Percentiles rank a stretch among this genome's conserved stretches.
Evolutionary conservation across 2,888 invertebrate genomes (phyloP).

Genomic region (Acleris cristana): DNA sequence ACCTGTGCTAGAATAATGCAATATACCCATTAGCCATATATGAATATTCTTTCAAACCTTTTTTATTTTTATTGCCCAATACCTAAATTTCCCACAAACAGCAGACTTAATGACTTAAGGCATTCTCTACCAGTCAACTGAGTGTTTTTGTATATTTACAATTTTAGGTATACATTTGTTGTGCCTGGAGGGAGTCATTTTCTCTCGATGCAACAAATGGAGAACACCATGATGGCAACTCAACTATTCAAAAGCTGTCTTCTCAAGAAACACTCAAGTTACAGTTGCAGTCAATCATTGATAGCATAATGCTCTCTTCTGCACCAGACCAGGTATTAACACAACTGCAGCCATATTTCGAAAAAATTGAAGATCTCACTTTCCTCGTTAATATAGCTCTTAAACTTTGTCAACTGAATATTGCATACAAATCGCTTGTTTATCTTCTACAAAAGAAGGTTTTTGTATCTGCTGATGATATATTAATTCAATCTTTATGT

Average conservation of each 20-base stretch:
- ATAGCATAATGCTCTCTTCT: conserved; percentile 46
- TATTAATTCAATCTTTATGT: conserved; percentile 51
- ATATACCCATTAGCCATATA: no score
- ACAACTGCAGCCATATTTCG: conserved; percentile 60
- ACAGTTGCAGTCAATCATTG: conserved; percentile 56
- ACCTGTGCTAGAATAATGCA: no score
- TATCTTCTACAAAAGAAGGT: conserved; percentile 67
- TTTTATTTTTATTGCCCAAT: no score
- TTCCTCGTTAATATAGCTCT: conserved; percentile 57
- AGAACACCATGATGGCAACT: conserved; percentile 42
- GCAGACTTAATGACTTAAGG: no score
- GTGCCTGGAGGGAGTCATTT: conserved; percentile 42
- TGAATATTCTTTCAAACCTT: no score
- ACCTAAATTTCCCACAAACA: no score
- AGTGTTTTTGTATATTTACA: no score
- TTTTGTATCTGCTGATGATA: conserved; percentile 50
- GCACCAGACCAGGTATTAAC: conserved; percentile 52
- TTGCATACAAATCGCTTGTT: conserved; percentile 62
- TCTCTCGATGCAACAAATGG: conserved; percentile 40
- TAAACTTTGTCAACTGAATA: conserved; percentile 61
- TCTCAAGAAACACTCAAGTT: conserved; percentile 64
- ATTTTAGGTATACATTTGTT: conserved; percentile 53
- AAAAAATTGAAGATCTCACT: conserved; percentile 61
- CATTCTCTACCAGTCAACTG: no score
- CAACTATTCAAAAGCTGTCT: conserved; percentile 46